Conservation (phyloP, 1,140 invertebrate genomes). For the Archegozetes longisetosus region DNA sequence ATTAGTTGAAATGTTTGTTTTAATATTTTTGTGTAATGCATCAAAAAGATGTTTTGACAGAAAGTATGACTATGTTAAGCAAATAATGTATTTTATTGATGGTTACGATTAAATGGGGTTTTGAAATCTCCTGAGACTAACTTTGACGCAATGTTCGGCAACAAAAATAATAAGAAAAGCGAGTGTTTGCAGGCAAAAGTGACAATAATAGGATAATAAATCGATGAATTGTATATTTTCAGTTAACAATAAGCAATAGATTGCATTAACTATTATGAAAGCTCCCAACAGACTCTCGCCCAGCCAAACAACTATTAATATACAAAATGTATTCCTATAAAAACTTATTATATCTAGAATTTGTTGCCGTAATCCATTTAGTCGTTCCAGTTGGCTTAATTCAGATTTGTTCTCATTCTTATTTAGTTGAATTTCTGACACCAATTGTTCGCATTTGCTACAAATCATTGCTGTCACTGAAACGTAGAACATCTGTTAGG, state of each 20-base stretch:
- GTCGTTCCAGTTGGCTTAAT: neutral
- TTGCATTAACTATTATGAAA: neutral
- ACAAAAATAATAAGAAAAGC: neutral
- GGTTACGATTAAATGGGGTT: too few relatives aligned
- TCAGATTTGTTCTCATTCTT: neutral
- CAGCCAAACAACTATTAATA: neutral
- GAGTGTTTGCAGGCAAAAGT: neutral
- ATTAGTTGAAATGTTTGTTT: too few relatives aligned
- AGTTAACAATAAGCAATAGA: neutral
- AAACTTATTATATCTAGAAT: neutral
- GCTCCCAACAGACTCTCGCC: neutral
- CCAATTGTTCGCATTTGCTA: neutral
- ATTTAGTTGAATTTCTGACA: neutral
- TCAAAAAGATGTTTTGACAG: too few relatives aligned
- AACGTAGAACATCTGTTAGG: neutral
- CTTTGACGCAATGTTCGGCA: neutral
- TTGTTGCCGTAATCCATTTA: neutral
- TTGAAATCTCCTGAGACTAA: too few relatives aligned
- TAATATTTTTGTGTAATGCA: too few relatives aligned
- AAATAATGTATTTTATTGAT: too few relatives aligned
- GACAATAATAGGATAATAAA: neutral
- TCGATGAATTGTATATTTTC: neutral
- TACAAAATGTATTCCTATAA: neutral
- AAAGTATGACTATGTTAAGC: too few relatives aligned
- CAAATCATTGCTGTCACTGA: neutral